Evolutionary conservation across 1,140 invertebrate species (phyloP), one percentile per base, ranked within the genome.

Genomic region (Zaprionus capensis): DNA sequence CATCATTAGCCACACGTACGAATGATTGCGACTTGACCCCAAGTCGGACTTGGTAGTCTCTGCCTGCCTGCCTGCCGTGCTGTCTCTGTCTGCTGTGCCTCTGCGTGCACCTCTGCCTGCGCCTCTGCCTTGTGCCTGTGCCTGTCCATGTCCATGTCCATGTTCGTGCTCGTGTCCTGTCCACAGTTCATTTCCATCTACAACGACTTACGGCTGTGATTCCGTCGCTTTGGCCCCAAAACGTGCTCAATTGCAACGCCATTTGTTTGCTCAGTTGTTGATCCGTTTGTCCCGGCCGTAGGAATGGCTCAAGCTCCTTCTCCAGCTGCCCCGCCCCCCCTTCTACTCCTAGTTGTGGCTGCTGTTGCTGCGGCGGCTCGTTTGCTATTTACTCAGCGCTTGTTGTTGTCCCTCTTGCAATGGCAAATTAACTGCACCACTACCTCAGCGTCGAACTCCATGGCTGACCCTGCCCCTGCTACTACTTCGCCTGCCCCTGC

Each of bases 201-300:
- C 67, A 46, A 34, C 24, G 46, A 62, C 67, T 70, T 70, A 53
- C 31, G 36, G 53, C 72, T 71, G 67, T 75, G 72, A 71, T 75
- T 75, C 62, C 26, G 26, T 69, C 69, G 68, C 61, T 80, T 71
- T 67, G 69, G 46, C 46, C 76, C 83, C 76, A 76, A 90, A 91
- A 91, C 88, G 87, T 91, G 87, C 88, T 87, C 87, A 91, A 91
- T 91, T 91, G 88, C 83, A 91, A 88, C 83, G 87, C 78, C 81
- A 91, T 91, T 91, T 91, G 87, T 91, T 91, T 91, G 83, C 84
- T 82, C 86, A 80, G 73, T 81, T 73, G 76, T 87, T 84, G 75
- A 91, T 81, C 85, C 81, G 70, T 49, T 55, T 71, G 66, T 55
- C 65, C 70, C 36, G 57, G 20, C 68, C 28, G 31, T 5, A 22